Percentiles rank a stretch among this genome's conserved stretches.
These are phyloP conservation scores for Hephaestus fuliginosus DNA, from an alignment of 2,797 vertebrate genomes.

Conservation along the genomic window DNA sequence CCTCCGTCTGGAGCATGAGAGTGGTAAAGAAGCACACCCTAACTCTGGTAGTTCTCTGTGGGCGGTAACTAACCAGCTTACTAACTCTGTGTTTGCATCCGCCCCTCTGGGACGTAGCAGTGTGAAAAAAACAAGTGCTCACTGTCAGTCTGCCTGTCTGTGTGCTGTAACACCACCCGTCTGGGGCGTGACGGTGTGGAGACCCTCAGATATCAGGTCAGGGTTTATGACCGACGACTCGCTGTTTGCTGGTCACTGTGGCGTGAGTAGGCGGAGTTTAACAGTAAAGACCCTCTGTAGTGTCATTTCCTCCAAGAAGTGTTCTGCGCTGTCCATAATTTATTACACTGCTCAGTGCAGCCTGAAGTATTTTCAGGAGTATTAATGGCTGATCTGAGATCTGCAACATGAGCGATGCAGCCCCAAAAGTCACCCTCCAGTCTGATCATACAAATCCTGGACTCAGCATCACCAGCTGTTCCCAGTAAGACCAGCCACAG, in stretches of 20 bases:
- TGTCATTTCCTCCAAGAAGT: too few relatives aligned
- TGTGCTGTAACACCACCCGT: constrained; percentile 5
- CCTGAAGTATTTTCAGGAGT: too few relatives aligned
- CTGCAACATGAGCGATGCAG: too few relatives aligned
- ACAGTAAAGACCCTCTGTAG: too few relatives aligned
- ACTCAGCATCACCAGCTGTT: too few relatives aligned
- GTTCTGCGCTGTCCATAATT: too few relatives aligned
- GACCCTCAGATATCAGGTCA: neutral
- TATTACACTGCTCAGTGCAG: too few relatives aligned
- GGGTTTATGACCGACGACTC: neutral
- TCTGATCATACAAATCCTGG: too few relatives aligned
- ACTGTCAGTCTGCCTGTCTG: neutral
- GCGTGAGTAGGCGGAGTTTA: too few relatives aligned
- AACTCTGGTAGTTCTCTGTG: constrained; percentile 15
- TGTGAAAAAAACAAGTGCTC: constrained; percentile 16
- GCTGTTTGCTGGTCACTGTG: neutral
- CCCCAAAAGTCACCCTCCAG: too few relatives aligned
- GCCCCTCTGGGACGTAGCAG: neutral
- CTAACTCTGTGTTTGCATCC: neutral
- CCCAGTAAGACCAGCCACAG: too few relatives aligned
- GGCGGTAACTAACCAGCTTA: constrained; percentile 21
- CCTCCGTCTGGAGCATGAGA: constrained; percentile 96
- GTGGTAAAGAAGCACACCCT: constrained; percentile 89
- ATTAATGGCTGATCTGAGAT: too few relatives aligned
- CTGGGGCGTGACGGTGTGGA: neutral